Conservation (phyloP, 1,140 invertebrate species). For the Nomia melanderi region DNA sequence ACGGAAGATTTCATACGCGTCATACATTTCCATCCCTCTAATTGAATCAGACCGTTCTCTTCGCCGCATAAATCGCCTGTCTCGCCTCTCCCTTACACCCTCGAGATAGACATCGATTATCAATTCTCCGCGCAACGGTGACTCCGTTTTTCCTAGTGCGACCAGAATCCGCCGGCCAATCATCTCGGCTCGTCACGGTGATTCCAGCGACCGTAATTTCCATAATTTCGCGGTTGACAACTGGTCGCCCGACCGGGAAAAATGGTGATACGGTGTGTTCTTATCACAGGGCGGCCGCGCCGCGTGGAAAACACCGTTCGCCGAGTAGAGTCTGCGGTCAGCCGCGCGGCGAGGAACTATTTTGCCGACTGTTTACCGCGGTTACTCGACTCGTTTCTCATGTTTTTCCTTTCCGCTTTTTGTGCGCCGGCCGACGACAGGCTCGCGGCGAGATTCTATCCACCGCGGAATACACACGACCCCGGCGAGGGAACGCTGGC, state of each 20-base stretch:
- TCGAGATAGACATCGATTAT: no score
- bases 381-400: constrained; percentile 25
- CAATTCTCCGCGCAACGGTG: no score
- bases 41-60: no score
- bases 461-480: constrained; percentile 17
- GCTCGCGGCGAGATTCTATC: constrained; percentile 44
- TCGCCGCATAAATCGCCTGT: no score
- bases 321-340: constrained; percentile 35
- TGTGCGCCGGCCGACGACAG: constrained; percentile 6
- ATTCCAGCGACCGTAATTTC: background rate
- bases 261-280: background rate
- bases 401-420: constrained; percentile 44
- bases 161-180: background rate
- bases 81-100: no score
- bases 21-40: no score
- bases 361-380: constrained; percentile 46
- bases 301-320: constrained; percentile 22
- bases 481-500: constrained; percentile 27
- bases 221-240: background rate
- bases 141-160: no score
- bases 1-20: no score
- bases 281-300: constrained; percentile 1
- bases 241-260: background rate
- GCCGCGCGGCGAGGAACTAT: constrained; percentile 31
- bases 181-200: background rate